Conservation (phyloP, 2,888 invertebrate genomes). For the Pandemis corylana region DNA sequence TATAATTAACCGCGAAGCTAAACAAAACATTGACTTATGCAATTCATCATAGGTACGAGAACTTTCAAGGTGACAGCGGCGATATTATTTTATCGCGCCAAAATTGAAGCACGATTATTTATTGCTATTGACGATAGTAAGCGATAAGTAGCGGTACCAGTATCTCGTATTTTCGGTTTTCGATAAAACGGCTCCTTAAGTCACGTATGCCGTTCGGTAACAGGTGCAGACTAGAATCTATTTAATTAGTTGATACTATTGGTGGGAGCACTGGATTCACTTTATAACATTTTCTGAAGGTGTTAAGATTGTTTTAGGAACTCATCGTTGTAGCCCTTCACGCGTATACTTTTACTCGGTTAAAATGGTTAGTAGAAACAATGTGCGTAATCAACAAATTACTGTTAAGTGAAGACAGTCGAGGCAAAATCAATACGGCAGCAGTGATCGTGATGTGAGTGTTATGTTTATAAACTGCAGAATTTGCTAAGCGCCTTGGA, state of each 20-base stretch:
- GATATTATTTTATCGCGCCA: conserved; percentile 64
- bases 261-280: not conserved
- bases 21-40: conserved; percentile 46
- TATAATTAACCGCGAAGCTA: conserved; percentile 15
- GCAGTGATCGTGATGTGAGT: conserved; percentile 43
- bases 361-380: conserved; percentile 52
- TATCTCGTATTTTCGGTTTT: conserved; percentile 58
- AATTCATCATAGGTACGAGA: conserved; percentile 49
- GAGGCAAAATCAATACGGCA: conserved; percentile 34
- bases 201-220: conserved; percentile 78
- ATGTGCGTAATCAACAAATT: conserved; percentile 54
- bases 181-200: conserved; percentile 71
- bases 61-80: conserved; percentile 70
- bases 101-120: conserved; percentile 61
- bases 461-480: conserved; percentile 27
- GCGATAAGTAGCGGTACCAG: conserved; percentile 69
- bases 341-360: not conserved
- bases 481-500: conserved; percentile 1
- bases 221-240: conserved; percentile 57
- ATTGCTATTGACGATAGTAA: conserved; percentile 65
- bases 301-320: conserved; percentile 4
- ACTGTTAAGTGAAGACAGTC: conserved; percentile 58
- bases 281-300: not conserved
- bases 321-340: not conserved
- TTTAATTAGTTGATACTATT: conserved; percentile 1